Percentiles rank a stretch among this genome's conserved stretches.
These are phyloP conservation scores for Ascidia mentula DNA, from an alignment of 23 tunicate species.

Conservation along the genomic window DNA sequence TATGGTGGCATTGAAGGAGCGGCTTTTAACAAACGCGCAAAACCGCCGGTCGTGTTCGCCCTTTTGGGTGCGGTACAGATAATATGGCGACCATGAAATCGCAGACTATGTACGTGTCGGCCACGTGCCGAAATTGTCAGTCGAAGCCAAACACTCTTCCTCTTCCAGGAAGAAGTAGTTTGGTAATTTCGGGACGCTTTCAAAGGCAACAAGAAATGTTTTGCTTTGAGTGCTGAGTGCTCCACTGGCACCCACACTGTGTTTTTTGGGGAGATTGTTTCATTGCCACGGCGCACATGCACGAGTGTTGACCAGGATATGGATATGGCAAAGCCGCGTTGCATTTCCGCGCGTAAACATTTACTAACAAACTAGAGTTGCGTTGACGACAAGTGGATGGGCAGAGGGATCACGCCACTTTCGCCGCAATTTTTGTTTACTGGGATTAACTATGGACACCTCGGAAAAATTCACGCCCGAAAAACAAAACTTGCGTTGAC, in stretches of 20 bases:
- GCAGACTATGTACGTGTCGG: not conserved
- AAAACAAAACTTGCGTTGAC: not conserved
- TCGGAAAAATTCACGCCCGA: not conserved
- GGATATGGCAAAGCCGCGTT: not conserved
- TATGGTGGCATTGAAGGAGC: not conserved
- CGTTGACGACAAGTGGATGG: not conserved
- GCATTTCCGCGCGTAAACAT: conserved; percentile 3
- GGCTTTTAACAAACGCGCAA: not conserved
- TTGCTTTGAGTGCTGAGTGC: not conserved
- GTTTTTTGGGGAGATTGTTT: too few species aligned
- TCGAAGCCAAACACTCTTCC: not conserved
- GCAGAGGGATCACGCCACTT: conserved; percentile 5
- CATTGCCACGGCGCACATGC: too few species aligned
- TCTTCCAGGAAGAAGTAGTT: not conserved
- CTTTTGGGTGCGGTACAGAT: not conserved
- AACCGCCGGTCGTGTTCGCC: conserved; percentile 6
- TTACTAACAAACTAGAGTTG: not conserved
- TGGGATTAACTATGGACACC: not conserved
- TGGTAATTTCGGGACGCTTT: not conserved
- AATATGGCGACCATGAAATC: conserved; percentile 7
- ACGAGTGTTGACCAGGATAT: too few species aligned
- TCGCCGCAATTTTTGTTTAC: not conserved
- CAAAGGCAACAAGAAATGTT: not conserved
- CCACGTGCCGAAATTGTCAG: not conserved
- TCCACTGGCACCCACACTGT: too few species aligned